Conservation (phyloP, 2,888 invertebrate genomes). For the Macrophya annulata region DNA sequence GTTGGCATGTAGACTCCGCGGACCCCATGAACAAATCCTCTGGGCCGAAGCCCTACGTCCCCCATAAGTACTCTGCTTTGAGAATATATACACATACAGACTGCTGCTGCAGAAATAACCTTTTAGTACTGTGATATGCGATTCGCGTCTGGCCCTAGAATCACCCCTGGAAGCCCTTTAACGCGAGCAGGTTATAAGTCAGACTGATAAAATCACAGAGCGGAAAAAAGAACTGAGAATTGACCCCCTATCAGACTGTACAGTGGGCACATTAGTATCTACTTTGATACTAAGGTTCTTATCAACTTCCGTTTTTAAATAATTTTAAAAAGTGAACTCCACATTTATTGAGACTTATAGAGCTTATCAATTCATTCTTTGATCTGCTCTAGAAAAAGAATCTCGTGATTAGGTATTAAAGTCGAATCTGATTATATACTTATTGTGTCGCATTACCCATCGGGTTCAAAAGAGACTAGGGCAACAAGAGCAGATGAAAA, state of each 20-base stretch:
- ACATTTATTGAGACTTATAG: too few species aligned
- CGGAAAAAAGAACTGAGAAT: neutral
- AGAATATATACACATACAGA: neutral
- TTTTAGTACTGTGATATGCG: conserved; percentile 30
- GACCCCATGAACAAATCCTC: conserved; percentile 30
- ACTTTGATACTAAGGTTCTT: neutral
- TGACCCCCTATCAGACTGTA: neutral
- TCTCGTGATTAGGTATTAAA: neutral
- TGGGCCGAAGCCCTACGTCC: conserved; percentile 15
- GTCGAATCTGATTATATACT: neutral
- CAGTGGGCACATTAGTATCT: neutral
- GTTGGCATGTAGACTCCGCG: neutral
- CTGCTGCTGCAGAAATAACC: conserved; percentile 20
- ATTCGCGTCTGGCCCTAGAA: conserved; percentile 43
- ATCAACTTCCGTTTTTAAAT: neutral
- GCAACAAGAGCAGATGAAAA: neutral
- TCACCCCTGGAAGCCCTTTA: conserved; percentile 28
- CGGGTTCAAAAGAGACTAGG: neutral
- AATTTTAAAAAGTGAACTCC: neutral
- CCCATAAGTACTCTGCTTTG: conserved; percentile 35
- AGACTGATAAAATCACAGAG: conserved; percentile 35
- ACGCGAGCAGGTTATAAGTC: conserved; percentile 36
- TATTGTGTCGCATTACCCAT: neutral
- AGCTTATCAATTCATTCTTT: neutral
- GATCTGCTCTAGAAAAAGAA: neutral